Percentiles rank a stretch among this genome's conserved stretches.
Evolutionary conservation across 35 echinoderm and acorn worm genomes (phyloP).

Genomic region (Acanthaster planci): DNA sequence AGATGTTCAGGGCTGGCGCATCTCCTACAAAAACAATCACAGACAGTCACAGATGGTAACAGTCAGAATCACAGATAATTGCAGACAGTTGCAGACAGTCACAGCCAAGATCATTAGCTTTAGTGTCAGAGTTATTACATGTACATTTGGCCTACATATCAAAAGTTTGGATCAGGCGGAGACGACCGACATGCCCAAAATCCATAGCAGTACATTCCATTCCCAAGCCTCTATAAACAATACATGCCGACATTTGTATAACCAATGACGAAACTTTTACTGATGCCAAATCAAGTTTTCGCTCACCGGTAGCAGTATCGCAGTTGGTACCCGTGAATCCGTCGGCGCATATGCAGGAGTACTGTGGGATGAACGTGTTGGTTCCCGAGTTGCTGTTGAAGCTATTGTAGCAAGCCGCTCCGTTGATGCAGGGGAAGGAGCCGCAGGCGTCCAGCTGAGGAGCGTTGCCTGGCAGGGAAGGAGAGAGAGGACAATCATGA

Average conservation of each 20-base stretch:
- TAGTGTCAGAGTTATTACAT: too few species aligned
- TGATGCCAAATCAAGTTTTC: not conserved
- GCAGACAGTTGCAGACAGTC: too few species aligned
- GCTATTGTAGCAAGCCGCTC: constrained; percentile 84
- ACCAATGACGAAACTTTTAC: too few species aligned
- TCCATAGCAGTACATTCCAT: too few species aligned
- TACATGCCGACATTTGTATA: too few species aligned
- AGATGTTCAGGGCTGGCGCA: constrained; percentile 26
- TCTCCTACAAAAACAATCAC: not conserved
- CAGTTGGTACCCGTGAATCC: constrained; percentile 83
- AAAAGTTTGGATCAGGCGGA: too few species aligned
- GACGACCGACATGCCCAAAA: too few species aligned
- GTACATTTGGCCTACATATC: too few species aligned
- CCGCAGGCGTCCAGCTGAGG: constrained; percentile 54
- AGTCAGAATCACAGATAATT: too few species aligned
- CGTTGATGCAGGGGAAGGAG: constrained; percentile 67
- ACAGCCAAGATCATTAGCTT: too few species aligned
- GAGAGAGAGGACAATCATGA: not conserved
- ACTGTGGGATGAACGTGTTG: constrained; percentile 58
- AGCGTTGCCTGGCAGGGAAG: too few species aligned
- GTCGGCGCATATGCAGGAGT: constrained; percentile 63
- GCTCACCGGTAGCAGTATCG: constrained; percentile 40
- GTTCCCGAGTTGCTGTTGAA: constrained; percentile 60
- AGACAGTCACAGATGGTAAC: not conserved
- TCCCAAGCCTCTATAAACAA: too few species aligned